Evolutionary conservation across 2,113 vertebrate genomes (phyloP).

Genomic region (Sinocyclocheilus maitianheensis): DNA sequence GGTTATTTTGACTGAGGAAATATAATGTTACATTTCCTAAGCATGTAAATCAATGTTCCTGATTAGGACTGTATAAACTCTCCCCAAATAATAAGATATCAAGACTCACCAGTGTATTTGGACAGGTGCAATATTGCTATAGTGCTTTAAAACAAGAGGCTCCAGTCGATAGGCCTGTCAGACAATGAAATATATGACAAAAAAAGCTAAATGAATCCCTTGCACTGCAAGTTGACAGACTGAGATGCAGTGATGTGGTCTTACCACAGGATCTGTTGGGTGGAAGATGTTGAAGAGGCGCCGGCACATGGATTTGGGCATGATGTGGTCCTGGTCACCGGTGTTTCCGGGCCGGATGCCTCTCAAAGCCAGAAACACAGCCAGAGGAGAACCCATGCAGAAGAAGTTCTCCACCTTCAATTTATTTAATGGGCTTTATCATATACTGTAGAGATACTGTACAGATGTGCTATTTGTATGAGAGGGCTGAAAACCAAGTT

Average conservation of each 20-base stretch:
- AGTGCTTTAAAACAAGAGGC: slow-evolving; percentile 94
- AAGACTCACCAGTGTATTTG: slow-evolving; percentile 91
- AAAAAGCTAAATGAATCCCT: neutral
- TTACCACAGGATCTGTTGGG: slow-evolving; percentile 97
- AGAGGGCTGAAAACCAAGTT: neutral
- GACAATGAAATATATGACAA: slow-evolving; percentile 29
- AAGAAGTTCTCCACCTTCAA: slow-evolving; percentile 97
- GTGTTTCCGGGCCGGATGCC: slow-evolving; percentile 91
- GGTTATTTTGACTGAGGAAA: neutral
- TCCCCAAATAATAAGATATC: neutral
- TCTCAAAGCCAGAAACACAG: slow-evolving; percentile 93
- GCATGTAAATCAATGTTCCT: neutral
- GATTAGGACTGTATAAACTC: neutral
- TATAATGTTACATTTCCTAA: neutral
- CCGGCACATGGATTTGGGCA: slow-evolving; percentile 90
- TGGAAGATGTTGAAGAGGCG: slow-evolving; percentile 95
- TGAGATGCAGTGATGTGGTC: slow-evolving; percentile 41
- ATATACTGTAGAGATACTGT: neutral
- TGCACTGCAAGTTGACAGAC: too few species aligned
- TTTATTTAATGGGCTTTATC: neutral
- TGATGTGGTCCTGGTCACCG: slow-evolving; percentile 92
- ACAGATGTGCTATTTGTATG: neutral
- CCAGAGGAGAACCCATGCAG: slow-evolving; percentile 97
- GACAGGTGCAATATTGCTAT: slow-evolving; percentile 92
- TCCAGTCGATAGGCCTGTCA: slow-evolving; percentile 93